Evolutionary conservation across 2,888 invertebrate genomes (phyloP), one percentile per base, ranked within the genome.

Genomic region (Heliconius erato): DNA sequence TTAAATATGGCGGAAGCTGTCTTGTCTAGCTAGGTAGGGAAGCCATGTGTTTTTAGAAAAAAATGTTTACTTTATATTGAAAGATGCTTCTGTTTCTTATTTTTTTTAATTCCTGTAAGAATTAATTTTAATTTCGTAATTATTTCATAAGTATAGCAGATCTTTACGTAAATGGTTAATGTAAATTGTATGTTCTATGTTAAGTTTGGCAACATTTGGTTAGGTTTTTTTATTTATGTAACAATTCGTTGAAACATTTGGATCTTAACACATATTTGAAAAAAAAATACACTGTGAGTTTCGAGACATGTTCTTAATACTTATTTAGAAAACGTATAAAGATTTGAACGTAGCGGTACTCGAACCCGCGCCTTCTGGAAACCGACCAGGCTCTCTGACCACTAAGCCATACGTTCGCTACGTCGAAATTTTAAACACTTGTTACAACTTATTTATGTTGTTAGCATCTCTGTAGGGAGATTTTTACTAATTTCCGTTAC

Each of bases 1-100:
- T 32, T n/a, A 32, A 68, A 79, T 83, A 82, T 85, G 82, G 74
- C 85, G 86, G 86, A 86, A 84, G 84, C 74, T 67, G 77, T 79
- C 54, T 71, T 3, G 14, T 63, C 79, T 81, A 16, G 65, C 79
- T 81, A 16, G 65, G 32, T 76, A 35, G 82, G 80, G 59, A 74
- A 59, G 32, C 72, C n/a, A 72, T 65, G 74, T 35, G 59, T 76
- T 74, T n/a, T 76, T 59, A 63, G 16, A n/a, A 63, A 14, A 14
- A n/a, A 16, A n/a, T 32, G 32, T 32, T 63, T 63, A 32, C 40
- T 9, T 63, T 35, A 16, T 26, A 5, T 2, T 26, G 12, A n/a
- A 63, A n/a, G 63, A 54, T 23, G 54, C 54, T 54, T 54, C 54
- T 23, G 23, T 54, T 54, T 54, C 54, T 63, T n/a, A 2, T 23